Percentiles rank a stretch among this genome's conserved stretches.
phyloP scores from a whole-genome alignment of 2,113 vertebrate genomes.

The Excalfactoria chinensis region DNA sequence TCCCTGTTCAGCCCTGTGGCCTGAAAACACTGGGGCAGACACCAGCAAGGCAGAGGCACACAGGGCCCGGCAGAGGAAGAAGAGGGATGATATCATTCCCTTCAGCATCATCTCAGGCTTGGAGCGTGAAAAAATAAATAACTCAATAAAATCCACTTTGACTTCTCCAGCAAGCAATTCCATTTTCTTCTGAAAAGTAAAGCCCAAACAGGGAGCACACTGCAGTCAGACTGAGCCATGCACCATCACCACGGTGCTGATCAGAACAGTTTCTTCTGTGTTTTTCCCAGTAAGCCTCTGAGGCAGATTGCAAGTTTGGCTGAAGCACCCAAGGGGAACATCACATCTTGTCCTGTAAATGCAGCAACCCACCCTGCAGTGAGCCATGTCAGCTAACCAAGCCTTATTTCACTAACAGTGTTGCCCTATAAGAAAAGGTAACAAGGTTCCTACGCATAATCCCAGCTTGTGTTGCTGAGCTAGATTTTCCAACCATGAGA shows the following conservation, averaged over 20 bases:
- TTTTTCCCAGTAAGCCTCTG: neutral
- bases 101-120: neutral
- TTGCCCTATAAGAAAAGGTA: too few species aligned
- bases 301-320: neutral
- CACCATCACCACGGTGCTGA: neutral
- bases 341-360: accelerated
- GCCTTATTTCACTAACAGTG: accelerated
- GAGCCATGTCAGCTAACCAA: neutral
- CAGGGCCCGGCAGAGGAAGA: neutral
- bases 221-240: neutral
- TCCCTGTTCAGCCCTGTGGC: neutral
- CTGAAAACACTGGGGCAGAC: neutral
- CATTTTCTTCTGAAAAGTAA: neutral
- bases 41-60: neutral
- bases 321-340: neutral
- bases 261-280: neutral
- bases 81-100: accelerated
- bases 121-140: neutral
- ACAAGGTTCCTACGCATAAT: neutral
- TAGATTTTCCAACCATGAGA: neutral
- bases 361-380: neutral
- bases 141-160: neutral
- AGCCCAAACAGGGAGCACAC: neutral
- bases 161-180: neutral
- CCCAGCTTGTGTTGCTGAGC: neutral